phyloP scores from a whole-genome alignment of 1,140 invertebrate genomes.

The Bursaphelenchus mucronatus region DNA sequence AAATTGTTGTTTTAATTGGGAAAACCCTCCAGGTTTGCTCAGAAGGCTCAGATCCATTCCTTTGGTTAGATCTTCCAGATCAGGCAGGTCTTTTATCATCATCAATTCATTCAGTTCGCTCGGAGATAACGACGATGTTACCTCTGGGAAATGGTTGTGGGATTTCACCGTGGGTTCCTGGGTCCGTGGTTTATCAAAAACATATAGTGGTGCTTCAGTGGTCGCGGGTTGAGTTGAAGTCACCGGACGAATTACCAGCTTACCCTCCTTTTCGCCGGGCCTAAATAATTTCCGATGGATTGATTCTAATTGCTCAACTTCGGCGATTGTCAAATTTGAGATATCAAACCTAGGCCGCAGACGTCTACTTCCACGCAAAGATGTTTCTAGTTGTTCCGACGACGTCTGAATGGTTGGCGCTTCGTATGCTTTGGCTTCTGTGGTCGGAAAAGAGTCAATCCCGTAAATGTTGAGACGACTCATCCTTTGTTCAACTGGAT shows the following conservation, averaged over 20 bases:
- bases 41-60: constrained; percentile 50
- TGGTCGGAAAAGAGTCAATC: constrained; percentile 9
- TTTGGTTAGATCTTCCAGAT: constrained; percentile 50
- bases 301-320: constrained; percentile 28
- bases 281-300: constrained; percentile 27
- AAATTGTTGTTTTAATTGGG: constrained; percentile 46
- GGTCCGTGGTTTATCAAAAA: not conserved
- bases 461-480: constrained; percentile 27
- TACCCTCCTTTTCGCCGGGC: not conserved
- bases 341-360: constrained; percentile 20
- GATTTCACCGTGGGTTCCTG: not conserved
- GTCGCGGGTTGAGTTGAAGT: not conserved
- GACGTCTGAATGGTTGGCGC: constrained; percentile 16
- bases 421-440: constrained; percentile 18
- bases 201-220: not conserved
- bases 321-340: constrained; percentile 22
- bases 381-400: too few species aligned
- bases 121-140: constrained; percentile 16
- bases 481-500: not conserved
- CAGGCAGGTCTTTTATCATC: constrained; percentile 42
- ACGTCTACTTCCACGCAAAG: constrained; percentile 11
- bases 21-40: constrained; percentile 51
- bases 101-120: constrained; percentile 43
- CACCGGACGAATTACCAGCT: not conserved
- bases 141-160: not conserved